phyloP scores from a whole-genome alignment of 2,113 vertebrate genomes.

The Corydoras sp. region DNA sequence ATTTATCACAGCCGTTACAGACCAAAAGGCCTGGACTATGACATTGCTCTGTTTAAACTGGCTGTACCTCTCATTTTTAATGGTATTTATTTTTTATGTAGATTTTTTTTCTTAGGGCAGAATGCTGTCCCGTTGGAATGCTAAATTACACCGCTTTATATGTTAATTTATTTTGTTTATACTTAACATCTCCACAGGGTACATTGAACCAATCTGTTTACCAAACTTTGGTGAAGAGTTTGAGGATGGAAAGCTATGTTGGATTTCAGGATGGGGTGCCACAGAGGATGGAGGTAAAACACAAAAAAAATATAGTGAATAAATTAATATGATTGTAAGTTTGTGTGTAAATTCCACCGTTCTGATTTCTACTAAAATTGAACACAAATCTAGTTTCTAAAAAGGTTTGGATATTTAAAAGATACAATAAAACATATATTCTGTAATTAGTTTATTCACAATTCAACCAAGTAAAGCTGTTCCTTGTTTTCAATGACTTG shows the following conservation, averaged over 20 bases:
- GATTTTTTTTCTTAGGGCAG: neutral
- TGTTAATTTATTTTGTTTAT: too few species aligned
- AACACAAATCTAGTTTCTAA: too few species aligned
- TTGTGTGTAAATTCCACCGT: too few species aligned
- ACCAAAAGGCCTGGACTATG: conserved; percentile 57
- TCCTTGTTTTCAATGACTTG: too few species aligned
- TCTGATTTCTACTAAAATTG: too few species aligned
- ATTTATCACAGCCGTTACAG: conserved; percentile 57
- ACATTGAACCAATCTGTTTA: conserved; percentile 66
- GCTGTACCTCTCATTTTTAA: conserved; percentile 52
- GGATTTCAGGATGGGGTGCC: conserved; percentile 73
- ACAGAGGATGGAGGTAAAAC: conserved; percentile 58
- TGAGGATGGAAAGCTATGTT: conserved; percentile 62
- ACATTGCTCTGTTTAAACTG: conserved; percentile 67
- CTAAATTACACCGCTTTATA: neutral
- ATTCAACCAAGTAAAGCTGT: too few species aligned
- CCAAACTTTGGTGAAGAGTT: conserved; percentile 64
- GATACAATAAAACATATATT: too few species aligned
- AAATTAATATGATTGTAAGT: too few species aligned
- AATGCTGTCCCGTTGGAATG: neutral
- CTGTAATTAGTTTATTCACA: too few species aligned
- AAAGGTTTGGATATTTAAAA: too few species aligned
- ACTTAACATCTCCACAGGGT: conserved; percentile 11
- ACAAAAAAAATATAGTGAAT: too few species aligned
- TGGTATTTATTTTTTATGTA: conserved; percentile 51